Evolutionary conservation across 2,113 vertebrate genomes (phyloP), one percentile per base, ranked within the genome.

Genomic region (Trogon melanurus): DNA sequence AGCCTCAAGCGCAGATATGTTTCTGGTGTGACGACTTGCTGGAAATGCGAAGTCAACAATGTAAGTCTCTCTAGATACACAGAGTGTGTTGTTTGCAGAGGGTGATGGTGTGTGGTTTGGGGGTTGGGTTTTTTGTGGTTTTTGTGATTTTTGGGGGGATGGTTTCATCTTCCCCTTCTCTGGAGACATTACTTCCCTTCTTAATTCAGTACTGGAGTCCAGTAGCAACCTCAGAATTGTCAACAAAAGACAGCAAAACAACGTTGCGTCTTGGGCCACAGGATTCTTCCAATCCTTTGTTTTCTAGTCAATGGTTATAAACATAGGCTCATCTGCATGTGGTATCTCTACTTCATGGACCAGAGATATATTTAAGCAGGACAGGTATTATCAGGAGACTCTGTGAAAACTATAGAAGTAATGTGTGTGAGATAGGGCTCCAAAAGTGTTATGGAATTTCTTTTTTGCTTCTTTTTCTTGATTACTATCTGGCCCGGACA

Each of bases 281-380:
- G 27, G 13, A 38, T 56, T 69, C n/a, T 57, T 67, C 19, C 16
- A 38, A 4, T 47, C 20, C 58, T 83, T 65, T 65, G 8, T 86
- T 65, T 75, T 66, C 67, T 80, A 34, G 44, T 41, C 34, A 44
- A 10, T 60, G 11, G 7, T 58, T 53, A 64, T 45, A 60, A 50
- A 32, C 1, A 0, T 38, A 47, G 9, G 29, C 29, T 88, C 6
- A 36, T 54, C 27, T 2, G 0, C 22, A 3, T 34, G 21, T 20
- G 26, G 0, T 65, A 21, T 41, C 16, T 70, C 38, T 86, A 6
- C 32, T 53, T 71, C 27, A 30, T 45, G 34, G 30, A 21, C 22
- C 25, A 70, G 57, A 60, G 10, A 56, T 27, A 5, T 23, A 38
- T 66, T 70, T 75, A 66, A 75, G 21, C 16, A 66, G 23, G 27